phyloP scores from a whole-genome alignment of 1,140 invertebrate genomes.

The Zaprionus ornatus region DNA sequence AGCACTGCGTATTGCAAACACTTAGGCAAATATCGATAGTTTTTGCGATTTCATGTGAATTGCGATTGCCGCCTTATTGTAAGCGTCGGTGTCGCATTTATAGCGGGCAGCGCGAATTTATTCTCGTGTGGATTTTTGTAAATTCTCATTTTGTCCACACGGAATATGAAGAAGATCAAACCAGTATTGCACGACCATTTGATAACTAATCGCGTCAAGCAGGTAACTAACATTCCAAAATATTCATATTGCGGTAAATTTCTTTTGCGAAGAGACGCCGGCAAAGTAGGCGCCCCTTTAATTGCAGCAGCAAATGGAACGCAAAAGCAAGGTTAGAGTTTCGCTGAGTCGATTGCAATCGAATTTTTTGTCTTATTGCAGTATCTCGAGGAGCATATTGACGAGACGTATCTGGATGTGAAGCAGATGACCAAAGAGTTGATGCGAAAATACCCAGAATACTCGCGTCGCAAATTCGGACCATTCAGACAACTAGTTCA shows the following conservation, averaged over 20 bases:
- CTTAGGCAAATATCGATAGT: neutral
- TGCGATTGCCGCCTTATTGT: constrained; percentile 22
- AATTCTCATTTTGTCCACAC: constrained; percentile 25
- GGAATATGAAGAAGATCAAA: constrained; percentile 79
- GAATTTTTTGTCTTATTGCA: constrained; percentile 55
- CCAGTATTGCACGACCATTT: constrained; percentile 71
- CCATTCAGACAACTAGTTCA: constrained; percentile 88
- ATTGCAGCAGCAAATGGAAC: constrained; percentile 18
- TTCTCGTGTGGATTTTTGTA: constrained; percentile 43
- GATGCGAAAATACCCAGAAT: constrained; percentile 89
- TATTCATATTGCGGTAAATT: neutral
- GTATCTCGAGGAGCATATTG: constrained; percentile 89
- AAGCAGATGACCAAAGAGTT: constrained; percentile 89
- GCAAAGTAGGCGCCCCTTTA: neutral
- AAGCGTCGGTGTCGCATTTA: constrained; percentile 58
- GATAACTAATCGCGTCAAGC: constrained; percentile 78
- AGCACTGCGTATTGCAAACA: neutral
- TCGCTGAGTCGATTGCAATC: constrained; percentile 15
- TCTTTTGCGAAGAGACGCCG: constrained; percentile 1
- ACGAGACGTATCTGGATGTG: constrained; percentile 89
- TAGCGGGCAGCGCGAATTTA: constrained; percentile 43
- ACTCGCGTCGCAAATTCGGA: constrained; percentile 87
- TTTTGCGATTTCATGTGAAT: constrained; percentile 6
- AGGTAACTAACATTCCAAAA: constrained; percentile 19
- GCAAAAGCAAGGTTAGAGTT: constrained; percentile 70